A percentile compares a stretch with the other conserved stretches of the same genome.
phyloP scores from a whole-genome alignment of 2,797 vertebrate genomes.

The Micrastur ruficollis region DNA sequence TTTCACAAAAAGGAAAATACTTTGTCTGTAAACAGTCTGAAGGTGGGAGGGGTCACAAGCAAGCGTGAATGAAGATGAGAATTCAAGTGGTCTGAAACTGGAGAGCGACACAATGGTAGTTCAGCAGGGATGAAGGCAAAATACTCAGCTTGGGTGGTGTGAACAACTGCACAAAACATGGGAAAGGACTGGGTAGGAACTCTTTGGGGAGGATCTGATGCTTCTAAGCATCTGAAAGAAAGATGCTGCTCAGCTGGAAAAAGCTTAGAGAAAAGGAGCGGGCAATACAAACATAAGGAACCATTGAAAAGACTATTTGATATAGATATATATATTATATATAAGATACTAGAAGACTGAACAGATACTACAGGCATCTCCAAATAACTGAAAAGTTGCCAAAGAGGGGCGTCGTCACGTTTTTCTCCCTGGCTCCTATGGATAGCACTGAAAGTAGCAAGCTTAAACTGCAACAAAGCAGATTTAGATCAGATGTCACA shows the following conservation, averaged over 20 bases:
- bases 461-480: background rate
- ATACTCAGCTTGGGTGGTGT: background rate
- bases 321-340: too few species aligned
- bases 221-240: background rate
- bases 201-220: background rate
- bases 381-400: background rate
- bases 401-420: background rate
- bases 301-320: background rate
- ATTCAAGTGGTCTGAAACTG: background rate
- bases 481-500: background rate
- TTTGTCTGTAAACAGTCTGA: background rate
- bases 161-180: background rate
- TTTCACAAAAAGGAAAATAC: background rate
- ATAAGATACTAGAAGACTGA: background rate
- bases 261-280: background rate
- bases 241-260: background rate
- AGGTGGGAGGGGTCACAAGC: background rate
- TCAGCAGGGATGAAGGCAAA: background rate
- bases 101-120: accelerated
- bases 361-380: background rate
- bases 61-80: background rate
- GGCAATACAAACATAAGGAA: background rate
- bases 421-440: background rate
- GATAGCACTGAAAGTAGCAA: background rate
- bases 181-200: background rate